Evolutionary conservation across 2,113 vertebrate species (phyloP).

Genomic region (Ibidorhyncha struthersii): DNA sequence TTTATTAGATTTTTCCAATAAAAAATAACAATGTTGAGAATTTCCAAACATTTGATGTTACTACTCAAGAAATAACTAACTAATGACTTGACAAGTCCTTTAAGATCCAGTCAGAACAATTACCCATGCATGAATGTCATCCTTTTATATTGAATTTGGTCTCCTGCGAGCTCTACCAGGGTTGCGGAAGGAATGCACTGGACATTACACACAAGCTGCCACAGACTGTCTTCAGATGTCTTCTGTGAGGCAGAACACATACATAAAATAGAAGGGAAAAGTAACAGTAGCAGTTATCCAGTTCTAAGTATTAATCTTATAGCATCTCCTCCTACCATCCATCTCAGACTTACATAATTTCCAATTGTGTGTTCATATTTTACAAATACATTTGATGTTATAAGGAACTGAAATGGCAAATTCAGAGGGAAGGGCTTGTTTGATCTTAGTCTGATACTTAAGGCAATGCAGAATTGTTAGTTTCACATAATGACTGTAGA

Average conservation of each 20-base stretch:
- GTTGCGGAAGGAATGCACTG: fast-evolving
- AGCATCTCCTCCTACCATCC: not conserved
- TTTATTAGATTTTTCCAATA: not conserved
- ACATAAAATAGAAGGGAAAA: not conserved
- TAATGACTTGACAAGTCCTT: not conserved
- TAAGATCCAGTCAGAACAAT: not conserved
- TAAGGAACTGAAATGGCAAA: not conserved
- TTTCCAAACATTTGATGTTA: not conserved
- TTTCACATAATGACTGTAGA: not conserved
- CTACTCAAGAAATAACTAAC: not conserved
- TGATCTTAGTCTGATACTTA: not conserved
- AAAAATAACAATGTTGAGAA: not conserved
- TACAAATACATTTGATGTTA: not conserved
- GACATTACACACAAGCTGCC: not conserved
- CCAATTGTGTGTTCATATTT: not conserved
- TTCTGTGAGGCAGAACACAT: not conserved
- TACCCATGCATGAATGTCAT: not conserved
- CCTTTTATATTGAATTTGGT: not conserved
- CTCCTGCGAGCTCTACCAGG: not conserved
- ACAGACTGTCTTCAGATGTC: not conserved
- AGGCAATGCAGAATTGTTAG: not conserved
- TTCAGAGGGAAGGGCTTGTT: not conserved
- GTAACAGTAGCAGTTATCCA: not conserved
- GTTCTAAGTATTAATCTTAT: not conserved
- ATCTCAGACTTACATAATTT: not conserved